phyloP scores from a whole-genome alignment of 2,888 invertebrate genomes.

The Tiliacea citrago region DNA sequence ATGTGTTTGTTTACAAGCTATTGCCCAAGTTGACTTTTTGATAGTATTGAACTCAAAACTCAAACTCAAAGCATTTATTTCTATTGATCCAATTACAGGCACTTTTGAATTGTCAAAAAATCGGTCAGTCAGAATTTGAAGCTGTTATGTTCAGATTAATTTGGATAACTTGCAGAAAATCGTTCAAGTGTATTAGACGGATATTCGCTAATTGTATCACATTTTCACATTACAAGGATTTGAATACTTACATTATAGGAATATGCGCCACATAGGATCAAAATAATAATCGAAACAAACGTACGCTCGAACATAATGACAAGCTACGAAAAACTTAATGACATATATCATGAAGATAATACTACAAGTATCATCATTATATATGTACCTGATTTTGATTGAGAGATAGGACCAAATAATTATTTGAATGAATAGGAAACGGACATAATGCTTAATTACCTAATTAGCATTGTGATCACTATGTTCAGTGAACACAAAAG shows the following conservation, averaged over 20 bases:
- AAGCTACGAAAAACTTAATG: background rate
- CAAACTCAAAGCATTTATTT: too few relatives aligned
- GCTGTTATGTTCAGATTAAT: background rate
- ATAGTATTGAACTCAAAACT: background rate
- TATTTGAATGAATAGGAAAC: background rate
- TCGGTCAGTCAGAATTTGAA: too few relatives aligned
- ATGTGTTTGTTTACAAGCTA: background rate
- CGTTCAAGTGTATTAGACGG: background rate
- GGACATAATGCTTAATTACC: slow-evolving; percentile 8
- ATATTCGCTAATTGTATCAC: background rate
- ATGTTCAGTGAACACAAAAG: slow-evolving; percentile 28
- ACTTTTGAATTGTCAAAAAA: too few relatives aligned
- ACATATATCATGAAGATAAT: background rate
- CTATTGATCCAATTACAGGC: too few relatives aligned
- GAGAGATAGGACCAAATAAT: slow-evolving; percentile 14
- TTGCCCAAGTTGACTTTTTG: background rate
- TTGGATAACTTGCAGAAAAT: background rate
- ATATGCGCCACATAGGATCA: slow-evolving; percentile 13
- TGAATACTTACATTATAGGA: slow-evolving; percentile 32
- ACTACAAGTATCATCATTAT: background rate
- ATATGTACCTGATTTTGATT: background rate
- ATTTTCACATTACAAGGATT: background rate
- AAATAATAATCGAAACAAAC: slow-evolving; percentile 13
- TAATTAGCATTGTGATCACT: background rate
- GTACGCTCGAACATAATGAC: slow-evolving; percentile 22